Conservation (phyloP, 2,797 vertebrate species). For the Rallus crepitans region DNA sequence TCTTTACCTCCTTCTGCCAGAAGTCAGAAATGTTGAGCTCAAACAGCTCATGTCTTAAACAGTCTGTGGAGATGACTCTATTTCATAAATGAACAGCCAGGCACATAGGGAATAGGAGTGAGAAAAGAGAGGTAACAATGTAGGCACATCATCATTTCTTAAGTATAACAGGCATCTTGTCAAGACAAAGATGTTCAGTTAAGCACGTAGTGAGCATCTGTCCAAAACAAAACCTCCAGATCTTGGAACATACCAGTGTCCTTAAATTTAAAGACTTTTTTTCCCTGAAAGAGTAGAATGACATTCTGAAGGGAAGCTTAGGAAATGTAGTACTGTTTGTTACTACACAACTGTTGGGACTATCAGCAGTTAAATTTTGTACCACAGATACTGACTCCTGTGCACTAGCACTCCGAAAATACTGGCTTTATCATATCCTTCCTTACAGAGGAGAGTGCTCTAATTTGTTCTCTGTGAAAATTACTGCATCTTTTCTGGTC, state of each 20-base stretch:
- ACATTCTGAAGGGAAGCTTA: not conserved
- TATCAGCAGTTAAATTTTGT: not conserved
- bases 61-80: not conserved
- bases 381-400: not conserved
- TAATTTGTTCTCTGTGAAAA: not conserved
- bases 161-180: not conserved
- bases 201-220: not conserved
- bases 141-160: not conserved
- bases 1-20: not conserved
- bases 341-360: not conserved
- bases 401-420: not conserved
- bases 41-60: not conserved
- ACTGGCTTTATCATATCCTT: not conserved
- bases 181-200: not conserved
- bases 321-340: not conserved
- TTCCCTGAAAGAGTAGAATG: not conserved
- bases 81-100: not conserved
- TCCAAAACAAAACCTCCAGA: not conserved
- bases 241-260: not conserved
- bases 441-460: not conserved
- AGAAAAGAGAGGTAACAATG: not conserved
- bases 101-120: not conserved
- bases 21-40: not conserved
- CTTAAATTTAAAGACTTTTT: not conserved
- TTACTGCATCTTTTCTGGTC: not conserved